Evolutionary conservation across 1,140 invertebrate genomes (phyloP), one percentile per base, ranked within the genome.

Genomic region (Philotrypesis tridentata): DNA sequence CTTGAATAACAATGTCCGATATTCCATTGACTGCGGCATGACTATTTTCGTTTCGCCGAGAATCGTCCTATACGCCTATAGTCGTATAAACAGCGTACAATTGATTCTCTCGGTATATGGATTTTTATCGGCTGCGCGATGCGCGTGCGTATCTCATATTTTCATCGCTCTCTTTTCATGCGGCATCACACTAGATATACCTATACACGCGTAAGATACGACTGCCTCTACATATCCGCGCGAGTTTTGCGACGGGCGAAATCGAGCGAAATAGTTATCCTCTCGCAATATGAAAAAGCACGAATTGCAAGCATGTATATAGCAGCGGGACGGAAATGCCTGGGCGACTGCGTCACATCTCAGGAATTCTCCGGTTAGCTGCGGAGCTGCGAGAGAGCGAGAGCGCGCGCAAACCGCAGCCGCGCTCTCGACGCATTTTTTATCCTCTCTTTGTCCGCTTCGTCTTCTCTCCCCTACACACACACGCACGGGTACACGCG

Each of bases 291-390:
- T n/a, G 14, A n/a, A 70, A 21, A 48, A 40, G 37, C n/a, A n/a
- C n/a, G n/a, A n/a, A n/a, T n/a, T 72, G 70, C 70, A 72, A 37
- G 67, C 70, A n/a, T n/a, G 37, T 33, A 37, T 37, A 9, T 12
- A 7, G 6, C 43, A 70, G 21, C 48, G 29, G 40, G 86, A 90
- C 89, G 90, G 90, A 91, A 91, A 91, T 91, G 88, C 90, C 89
- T 89, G 87, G 71, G 85, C 75, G 80, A 84, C 89, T 91, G 85
- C 89, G 89, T 91, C 90, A 91, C 83, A 87, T 82, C 79, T 87
- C 55, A 89, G 89, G 89, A 91, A 91, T 91, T 90, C 87, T 88
- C 85, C 85, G 89, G 87, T 37, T 37, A 37, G 33, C 9, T 74
- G 72, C 74, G 29, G 83, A 82, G 84, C 80, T 40, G 75, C 14